Evolutionary conservation across 2,797 vertebrate species (phyloP), one percentile per base, ranked within the genome.

Genomic region (Pterois miles): DNA sequence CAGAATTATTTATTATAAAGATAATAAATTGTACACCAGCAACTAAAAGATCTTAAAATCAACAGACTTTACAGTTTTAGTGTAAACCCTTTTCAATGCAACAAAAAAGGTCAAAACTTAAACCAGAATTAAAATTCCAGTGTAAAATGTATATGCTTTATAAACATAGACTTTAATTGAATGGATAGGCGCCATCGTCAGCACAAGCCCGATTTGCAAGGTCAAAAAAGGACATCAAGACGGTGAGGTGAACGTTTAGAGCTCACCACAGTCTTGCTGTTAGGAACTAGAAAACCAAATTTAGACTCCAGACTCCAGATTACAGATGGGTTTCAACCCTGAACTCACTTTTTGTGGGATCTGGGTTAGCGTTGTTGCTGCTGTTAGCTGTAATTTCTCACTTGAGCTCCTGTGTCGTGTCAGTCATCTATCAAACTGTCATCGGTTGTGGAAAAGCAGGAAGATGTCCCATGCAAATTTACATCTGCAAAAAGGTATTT

Each of bases 261-360:
- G 0, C 33, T 52, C 18, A 20, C 13, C 14, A 25, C 5, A 48
- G 29, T 46, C 18, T 18, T 16, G 8, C n/a, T n/a, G 18, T 22
- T 67, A 48, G 14, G 31, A 76, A 48, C 8, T 20, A 62, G 38
- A 71, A 20, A 36, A 65, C 23, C 20, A 63, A 57, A 65, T 63
- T 62, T 52, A 66, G 38, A n/a, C n/a, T n/a, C n/a, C n/a, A n/a
- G n/a, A 36, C 38, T 64, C 53, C 50, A 40, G 53, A 66, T 76
- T 79, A 58, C 40, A 34, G 29, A 78, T 54, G 8, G 64, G 20
- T 22, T 71, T 74, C n/a, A 72, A 43, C 59, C 20, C 23, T 72
- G 22, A 43, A 29, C 27, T 53, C 34, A 13, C 36, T 63, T 14
- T 18, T 8, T 29, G 18, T 56, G 48, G 57, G 31, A 62, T 40